Evolutionary conservation across 2,888 invertebrate species (phyloP).

Genomic region (Meliscaeva auricollis): DNA sequence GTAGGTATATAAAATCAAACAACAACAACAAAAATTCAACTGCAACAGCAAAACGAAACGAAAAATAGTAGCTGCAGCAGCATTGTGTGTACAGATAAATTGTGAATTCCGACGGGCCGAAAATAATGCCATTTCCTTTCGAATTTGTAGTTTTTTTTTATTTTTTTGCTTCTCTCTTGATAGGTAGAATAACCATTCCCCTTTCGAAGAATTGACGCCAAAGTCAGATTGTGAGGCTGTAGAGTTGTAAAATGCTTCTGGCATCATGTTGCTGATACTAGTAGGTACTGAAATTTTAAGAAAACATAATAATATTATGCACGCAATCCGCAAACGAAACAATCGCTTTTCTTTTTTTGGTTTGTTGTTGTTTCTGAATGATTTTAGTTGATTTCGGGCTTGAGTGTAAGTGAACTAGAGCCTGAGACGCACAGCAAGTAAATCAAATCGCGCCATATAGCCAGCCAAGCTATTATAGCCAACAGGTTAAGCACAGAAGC

Average conservation of each 20-base stretch:
- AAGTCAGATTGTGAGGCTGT: conserved; percentile 19
- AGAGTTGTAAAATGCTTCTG: conserved; percentile 48
- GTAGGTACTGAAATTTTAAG: conserved; percentile 29
- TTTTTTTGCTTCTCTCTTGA: neutral
- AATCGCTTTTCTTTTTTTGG: conserved; percentile 62
- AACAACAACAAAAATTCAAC: conserved; percentile 4
- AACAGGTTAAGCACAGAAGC: conserved; percentile 41
- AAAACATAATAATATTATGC: conserved; percentile 76
- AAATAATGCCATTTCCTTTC: conserved; percentile 76
- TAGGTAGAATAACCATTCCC: neutral
- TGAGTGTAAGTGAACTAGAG: conserved; percentile 39
- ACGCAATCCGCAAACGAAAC: conserved; percentile 67
- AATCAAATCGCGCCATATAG: conserved; percentile 38
- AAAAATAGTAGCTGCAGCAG: conserved; percentile 28
- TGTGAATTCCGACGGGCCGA: conserved; percentile 73
- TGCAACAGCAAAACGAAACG: neutral
- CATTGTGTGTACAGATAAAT: conserved; percentile 62
- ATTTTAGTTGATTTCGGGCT: conserved; percentile 39
- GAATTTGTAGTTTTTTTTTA: conserved; percentile 51
- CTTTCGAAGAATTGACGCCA: neutral
- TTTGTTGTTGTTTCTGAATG: conserved; percentile 9
- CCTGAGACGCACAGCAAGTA: conserved; percentile 23
- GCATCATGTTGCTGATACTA: conserved; percentile 46
- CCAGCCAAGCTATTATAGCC: neutral
- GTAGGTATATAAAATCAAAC: no score